phyloP scores from a whole-genome alignment of 1,140 invertebrate species.

The Popillia japonica region DNA sequence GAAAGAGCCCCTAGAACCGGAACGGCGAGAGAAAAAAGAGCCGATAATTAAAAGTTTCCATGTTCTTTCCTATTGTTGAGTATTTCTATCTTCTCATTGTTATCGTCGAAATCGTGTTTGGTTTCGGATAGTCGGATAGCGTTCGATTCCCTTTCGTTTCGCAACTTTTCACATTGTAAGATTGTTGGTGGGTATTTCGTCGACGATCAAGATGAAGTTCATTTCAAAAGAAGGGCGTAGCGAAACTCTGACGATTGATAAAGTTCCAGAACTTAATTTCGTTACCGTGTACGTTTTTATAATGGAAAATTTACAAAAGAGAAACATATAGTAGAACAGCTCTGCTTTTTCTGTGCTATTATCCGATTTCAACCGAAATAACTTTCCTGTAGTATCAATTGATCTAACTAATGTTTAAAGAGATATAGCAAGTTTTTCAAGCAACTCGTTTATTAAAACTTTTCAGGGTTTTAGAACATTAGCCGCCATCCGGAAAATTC shows the following conservation, averaged over 20 bases:
- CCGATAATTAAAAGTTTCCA: conserved; percentile 32
- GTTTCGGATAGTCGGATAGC: neutral
- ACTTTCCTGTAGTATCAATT: too few species aligned
- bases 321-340: too few species aligned
- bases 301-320: neutral
- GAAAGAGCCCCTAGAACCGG: neutral
- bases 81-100: conserved; percentile 20
- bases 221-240: neutral
- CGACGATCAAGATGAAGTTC: neutral
- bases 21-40: neutral
- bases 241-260: neutral
- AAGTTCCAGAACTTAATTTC: neutral
- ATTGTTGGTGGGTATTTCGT: neutral
- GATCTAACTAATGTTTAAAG: too few species aligned
- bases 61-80: conserved; percentile 11
- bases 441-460: too few species aligned
- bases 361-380: too few species aligned
- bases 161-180: neutral
- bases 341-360: too few species aligned
- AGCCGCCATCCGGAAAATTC: too few species aligned
- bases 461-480: too few species aligned
- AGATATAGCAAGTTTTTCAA: too few species aligned
- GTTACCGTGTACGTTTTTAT: neutral
- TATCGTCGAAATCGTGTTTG: conserved; percentile 1
- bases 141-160: neutral